Percentiles rank a stretch among this genome's conserved stretches.
Evolutionary conservation across 2,888 invertebrate species (phyloP).

Genomic region (Patella ulyssiponensis): DNA sequence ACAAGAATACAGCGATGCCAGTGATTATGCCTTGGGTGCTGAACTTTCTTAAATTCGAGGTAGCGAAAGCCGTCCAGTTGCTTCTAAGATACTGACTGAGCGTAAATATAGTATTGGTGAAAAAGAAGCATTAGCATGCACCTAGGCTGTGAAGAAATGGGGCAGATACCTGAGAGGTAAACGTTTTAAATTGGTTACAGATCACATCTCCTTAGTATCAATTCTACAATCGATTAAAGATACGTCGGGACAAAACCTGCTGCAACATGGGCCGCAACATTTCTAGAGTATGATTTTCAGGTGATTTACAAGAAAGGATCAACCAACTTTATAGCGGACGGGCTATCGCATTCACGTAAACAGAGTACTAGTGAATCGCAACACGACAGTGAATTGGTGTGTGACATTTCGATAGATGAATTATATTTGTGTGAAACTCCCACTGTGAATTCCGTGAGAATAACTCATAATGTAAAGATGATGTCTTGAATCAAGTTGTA

Average conservation of each 20-base stretch:
- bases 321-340: background rate
- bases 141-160: background rate
- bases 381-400: no score
- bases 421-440: no score
- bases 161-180: background rate
- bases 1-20: no score
- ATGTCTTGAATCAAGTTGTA: no score
- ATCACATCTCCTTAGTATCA: background rate
- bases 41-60: background rate
- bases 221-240: background rate
- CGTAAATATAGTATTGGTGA: background rate
- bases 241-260: background rate
- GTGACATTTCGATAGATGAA: no score
- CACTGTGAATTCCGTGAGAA: no score
- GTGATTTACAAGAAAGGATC: background rate
- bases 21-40: background rate
- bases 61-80: background rate
- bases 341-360: background rate
- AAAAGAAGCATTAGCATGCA: background rate
- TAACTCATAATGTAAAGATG: no score
- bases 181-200: background rate
- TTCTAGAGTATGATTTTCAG: background rate
- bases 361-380: background rate
- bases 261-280: background rate
- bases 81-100: background rate